A percentile compares a stretch with the other conserved stretches of the same genome.
Evolutionary conservation across 2,113 vertebrate genomes (phyloP).

Genomic region (Oreochromis spilurus): DNA sequence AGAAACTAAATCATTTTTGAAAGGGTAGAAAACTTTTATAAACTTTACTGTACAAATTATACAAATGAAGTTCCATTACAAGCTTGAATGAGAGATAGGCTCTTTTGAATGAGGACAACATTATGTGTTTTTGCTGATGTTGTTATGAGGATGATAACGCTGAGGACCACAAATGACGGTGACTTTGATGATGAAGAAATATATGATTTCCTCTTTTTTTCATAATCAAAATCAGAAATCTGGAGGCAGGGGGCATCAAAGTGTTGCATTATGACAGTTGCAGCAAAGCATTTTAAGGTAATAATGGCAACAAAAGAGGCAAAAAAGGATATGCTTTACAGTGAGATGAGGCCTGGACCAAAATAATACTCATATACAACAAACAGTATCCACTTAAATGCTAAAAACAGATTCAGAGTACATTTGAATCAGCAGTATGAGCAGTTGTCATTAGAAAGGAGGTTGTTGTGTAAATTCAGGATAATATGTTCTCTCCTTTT

Average conservation of each 20-base stretch:
- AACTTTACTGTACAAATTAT: slow-evolving; percentile 96
- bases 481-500: neutral
- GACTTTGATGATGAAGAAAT: neutral
- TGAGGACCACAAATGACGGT: neutral
- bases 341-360: neutral
- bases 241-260: neutral
- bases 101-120: slow-evolving; percentile 42
- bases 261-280: neutral
- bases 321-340: neutral
- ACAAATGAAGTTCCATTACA: slow-evolving; percentile 75
- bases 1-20: slow-evolving; percentile 86
- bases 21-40: slow-evolving; percentile 95
- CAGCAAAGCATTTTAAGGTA: slow-evolving; percentile 17
- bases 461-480: neutral
- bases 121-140: neutral
- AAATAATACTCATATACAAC: neutral
- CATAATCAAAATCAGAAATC: neutral
- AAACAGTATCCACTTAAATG: neutral
- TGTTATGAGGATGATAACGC: slow-evolving; percentile 4
- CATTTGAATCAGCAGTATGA: slow-evolving; percentile 2
- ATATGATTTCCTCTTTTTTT: neutral
- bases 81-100: slow-evolving; percentile 61
- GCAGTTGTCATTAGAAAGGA: neutral
- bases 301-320: neutral
- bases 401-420: slow-evolving; percentile 14